A percentile compares a stretch with the other conserved stretches of the same genome.
phyloP scores from a whole-genome alignment of 2,113 vertebrate genomes.

The Columbina picui region DNA sequence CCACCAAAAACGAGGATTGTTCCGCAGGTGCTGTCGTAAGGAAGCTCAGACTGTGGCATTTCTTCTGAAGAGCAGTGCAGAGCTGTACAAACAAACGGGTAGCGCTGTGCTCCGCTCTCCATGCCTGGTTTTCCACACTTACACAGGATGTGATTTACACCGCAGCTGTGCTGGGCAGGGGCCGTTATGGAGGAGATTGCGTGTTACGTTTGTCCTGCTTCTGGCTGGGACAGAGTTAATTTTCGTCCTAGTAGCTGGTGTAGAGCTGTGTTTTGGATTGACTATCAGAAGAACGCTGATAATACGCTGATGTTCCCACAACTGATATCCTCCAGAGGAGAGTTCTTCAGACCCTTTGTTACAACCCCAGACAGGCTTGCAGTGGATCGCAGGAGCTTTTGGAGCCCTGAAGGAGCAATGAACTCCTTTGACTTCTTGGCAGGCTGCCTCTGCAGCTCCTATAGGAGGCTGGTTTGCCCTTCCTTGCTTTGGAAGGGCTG shows the following conservation, averaged over 20 bases:
- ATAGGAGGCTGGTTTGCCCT: neutral
- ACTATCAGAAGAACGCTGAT: no score
- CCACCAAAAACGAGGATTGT: neutral
- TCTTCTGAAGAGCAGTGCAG: neutral
- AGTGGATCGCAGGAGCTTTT: slow-evolving; percentile 24
- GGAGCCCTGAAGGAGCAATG: neutral
- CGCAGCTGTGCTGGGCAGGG: neutral
- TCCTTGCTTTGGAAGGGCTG: neutral
- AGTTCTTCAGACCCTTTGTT: neutral
- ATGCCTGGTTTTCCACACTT: neutral
- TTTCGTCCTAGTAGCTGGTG: no score
- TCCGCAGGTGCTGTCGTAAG: neutral
- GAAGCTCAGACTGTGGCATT: neutral
- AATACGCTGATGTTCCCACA: neutral
- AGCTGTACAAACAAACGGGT: neutral
- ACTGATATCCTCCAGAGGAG: neutral
- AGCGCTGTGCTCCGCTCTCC: neutral
- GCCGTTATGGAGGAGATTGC: neutral
- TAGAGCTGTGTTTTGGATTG: no score
- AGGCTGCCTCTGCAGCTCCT: neutral
- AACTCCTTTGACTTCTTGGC: slow-evolving; percentile 15
- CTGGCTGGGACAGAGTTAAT: no score
- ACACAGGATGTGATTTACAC: neutral
- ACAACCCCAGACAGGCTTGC: neutral
- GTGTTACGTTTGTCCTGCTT: neutral